Conservation (phyloP, 1,140 invertebrate species). For the Condylostylus longicornis region DNA sequence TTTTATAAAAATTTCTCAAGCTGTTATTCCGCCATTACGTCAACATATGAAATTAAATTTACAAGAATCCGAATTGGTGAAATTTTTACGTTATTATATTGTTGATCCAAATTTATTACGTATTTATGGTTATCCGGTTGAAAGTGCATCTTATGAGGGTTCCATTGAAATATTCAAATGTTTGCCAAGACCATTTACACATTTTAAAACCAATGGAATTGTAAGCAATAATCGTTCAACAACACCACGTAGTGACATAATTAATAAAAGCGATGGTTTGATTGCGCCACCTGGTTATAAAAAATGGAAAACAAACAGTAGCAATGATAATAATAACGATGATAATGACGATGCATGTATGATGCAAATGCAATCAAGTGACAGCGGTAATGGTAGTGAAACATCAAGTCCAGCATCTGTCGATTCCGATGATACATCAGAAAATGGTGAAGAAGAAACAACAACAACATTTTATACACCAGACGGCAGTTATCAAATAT, state of each 20-base stretch:
- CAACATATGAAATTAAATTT: conserved; percentile 30
- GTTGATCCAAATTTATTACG: conserved; percentile 47
- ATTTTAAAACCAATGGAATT: background rate
- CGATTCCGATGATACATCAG: conserved; percentile 34
- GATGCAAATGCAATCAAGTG: conserved; percentile 9
- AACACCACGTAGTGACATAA: background rate
- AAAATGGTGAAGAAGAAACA: conserved; percentile 20
- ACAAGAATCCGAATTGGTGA: conserved; percentile 28
- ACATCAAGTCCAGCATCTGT: conserved; percentile 35
- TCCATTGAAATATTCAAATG: conserved; percentile 46
- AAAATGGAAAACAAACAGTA: no score
- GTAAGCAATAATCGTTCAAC: conserved; percentile 3
- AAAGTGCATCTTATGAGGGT: conserved; percentile 40
- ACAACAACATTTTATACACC: conserved; percentile 5
- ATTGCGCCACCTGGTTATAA: no score
- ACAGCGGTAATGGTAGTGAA: conserved; percentile 15
- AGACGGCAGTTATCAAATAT: conserved; percentile 11
- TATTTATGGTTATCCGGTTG: conserved; percentile 56
- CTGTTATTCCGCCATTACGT: conserved; percentile 17
- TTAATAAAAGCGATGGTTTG: conserved; percentile 10
- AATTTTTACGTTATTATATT: conserved; percentile 41
- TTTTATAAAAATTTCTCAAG: conserved; percentile 6
- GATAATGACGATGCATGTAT: no score
- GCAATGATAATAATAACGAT: no score
- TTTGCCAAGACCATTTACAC: conserved; percentile 10